Conservation (phyloP, 2,888 invertebrate species). For the Tipula lateralis region DNA sequence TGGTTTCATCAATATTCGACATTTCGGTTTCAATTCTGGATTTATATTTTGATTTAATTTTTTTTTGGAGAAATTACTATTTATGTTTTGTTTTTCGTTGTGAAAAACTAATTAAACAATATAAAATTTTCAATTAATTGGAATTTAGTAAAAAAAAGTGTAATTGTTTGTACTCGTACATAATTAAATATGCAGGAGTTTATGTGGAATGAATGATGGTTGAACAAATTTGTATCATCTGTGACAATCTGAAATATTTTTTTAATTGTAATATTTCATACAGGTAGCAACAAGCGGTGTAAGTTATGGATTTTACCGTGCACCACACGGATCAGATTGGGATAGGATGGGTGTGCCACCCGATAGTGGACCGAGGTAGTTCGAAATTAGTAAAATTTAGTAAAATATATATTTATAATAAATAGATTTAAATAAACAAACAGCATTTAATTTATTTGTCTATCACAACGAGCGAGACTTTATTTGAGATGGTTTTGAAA, state of each 20-base stretch:
- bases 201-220: conserved; percentile 48
- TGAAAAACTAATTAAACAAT: neutral
- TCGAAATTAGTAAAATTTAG: neutral
- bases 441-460: neutral
- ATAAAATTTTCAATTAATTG: neutral
- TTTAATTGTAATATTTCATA: conserved; percentile 39
- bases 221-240: conserved; percentile 40
- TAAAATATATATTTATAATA: neutral
- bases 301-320: conserved; percentile 70
- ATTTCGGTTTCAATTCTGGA: too few species aligned
- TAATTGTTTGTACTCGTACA: neutral
- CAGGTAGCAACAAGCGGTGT: conserved; percentile 67
- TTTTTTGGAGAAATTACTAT: too few species aligned
- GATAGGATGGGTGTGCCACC: neutral
- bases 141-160: neutral
- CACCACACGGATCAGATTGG: conserved; percentile 41
- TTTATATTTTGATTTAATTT: neutral
- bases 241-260: conserved; percentile 40
- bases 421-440: neutral
- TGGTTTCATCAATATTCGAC: too few species aligned
- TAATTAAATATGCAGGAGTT: neutral
- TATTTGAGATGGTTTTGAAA: too few species aligned
- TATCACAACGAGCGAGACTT: too few species aligned
- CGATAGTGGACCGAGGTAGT: neutral
- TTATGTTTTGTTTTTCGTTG: conserved; percentile 5